Base-by-base conservation (phyloP, 2,113 vertebrate genomes). In the Pygoscelis adeliae region DNA sequence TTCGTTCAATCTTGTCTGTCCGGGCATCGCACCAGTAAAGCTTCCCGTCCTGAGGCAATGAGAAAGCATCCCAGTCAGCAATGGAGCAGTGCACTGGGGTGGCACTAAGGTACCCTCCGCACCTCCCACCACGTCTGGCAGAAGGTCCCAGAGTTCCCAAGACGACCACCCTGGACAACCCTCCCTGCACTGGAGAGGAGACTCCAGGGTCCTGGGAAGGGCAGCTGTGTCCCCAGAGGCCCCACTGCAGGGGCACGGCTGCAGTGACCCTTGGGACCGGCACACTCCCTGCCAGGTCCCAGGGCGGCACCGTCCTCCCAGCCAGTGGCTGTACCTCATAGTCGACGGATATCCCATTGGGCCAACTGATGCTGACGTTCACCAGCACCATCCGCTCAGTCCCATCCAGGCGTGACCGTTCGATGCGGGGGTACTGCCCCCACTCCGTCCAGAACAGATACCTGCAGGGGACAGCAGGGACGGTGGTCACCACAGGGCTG, bases 381-480 rank as follows among this genome's bases (percentile, higher is more conserved):
- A 99, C 99, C 84, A 99, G 93, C 73, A 99, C 99, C 92, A 98
- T 89, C 34, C 99, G 98, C 92, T 99, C 98, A 0, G 99, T 98
- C 36, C 99, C 99, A 0, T 99, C 99, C 72, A 99, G 97, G 46
- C 98, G 98, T 0, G 99, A 99, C 38, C 99, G 98, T 94, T 99
- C 99, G 1, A 99, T 99, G 40, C 99, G 99, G 3, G 99, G 99
- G 82, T 99, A 99, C 97, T 99, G 99, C 69, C 99, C 99, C 99
- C 99, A 99, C 95, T 99, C 99, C 0, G 99, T 99, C 99, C 99
- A 99, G 98, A 99, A 99, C 82, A 99, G 97, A 94, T 99, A 99
- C 84, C 99, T 99, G 91, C 8, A 81, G 80, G 81, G 13, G n/a
- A 61, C 83, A 61, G 70, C 61, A n/a, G 32, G 40, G 46, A 23